A percentile compares a stretch with the other conserved stretches of the same genome.
phyloP scores from a whole-genome alignment of 2,888 invertebrate species.

The Oscheius sp. region DNA sequence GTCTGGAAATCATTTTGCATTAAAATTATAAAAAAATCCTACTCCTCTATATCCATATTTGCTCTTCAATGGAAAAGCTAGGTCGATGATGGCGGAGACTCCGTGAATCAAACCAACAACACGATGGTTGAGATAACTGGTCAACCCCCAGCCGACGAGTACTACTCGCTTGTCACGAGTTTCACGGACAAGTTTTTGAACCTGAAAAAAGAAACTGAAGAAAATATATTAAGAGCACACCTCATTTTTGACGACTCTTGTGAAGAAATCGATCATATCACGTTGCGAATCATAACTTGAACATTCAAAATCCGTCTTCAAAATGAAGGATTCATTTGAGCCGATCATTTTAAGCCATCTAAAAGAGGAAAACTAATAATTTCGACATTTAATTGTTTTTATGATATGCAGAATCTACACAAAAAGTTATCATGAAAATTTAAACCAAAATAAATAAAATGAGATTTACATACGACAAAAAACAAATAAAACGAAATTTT shows the following conservation, averaged over 20 bases:
- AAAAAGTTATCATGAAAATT: too few relatives aligned
- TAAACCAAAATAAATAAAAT: too few relatives aligned
- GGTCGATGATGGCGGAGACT: constrained; percentile 58
- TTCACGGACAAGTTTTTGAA: constrained; percentile 25
- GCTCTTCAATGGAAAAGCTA: constrained; percentile 58
- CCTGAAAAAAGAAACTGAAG: constrained; percentile 15
- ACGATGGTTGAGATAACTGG: constrained; percentile 53
- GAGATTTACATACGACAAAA: too few relatives aligned
- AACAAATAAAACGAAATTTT: too few relatives aligned
- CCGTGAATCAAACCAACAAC: constrained; percentile 49
- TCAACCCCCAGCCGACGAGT: constrained; percentile 59
- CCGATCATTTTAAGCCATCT: constrained; percentile 49
- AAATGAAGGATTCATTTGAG: constrained; percentile 36
- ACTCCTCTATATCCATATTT: constrained; percentile 57
- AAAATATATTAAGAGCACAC: constrained; percentile 7
- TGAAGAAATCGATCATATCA: constrained; percentile 10
- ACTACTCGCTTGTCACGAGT: constrained; percentile 49
- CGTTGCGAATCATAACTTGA: constrained; percentile 1
- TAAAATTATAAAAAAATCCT: constrained; percentile 11
- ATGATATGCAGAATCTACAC: too few relatives aligned
- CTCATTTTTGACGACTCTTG: not conserved
- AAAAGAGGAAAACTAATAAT: too few relatives aligned
- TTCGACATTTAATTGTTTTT: too few relatives aligned
- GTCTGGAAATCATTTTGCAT: constrained; percentile 31
- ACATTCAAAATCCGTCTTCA: constrained; percentile 13